Evolutionary conservation across 2,797 vertebrate species (phyloP), one percentile per base, ranked within the genome.

Genomic region (Xenops minutus): DNA sequence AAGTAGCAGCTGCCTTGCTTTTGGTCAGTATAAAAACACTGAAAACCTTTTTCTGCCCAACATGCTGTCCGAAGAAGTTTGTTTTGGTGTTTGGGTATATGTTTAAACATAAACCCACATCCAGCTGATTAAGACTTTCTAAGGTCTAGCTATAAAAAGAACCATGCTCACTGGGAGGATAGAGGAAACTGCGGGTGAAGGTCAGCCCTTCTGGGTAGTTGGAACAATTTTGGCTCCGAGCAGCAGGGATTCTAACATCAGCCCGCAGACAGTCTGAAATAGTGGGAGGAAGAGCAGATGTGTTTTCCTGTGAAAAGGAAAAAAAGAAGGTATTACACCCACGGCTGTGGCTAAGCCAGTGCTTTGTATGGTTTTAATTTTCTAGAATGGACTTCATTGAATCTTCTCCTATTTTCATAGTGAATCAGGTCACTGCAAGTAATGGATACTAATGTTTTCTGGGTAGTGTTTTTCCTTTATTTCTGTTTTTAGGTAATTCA

Each of bases 91-190:
- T 95, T 37, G 84, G 76, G 84, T 95, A 87, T 97, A 97, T 97
- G 97, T 97, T 98, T 98, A 98, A 97, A 89, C 96, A 96, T 85
- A 97, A 94, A 95, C 97, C 98, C 98, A 98, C 97, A 98, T 98
- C 97, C 98, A 97, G 96, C 94, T 97, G 98, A 97, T 98, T 97
- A 97, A 97, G 94, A 96, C 95, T 97, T 98, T 97, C 95, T 95
- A 97, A 97, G 96, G 80, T 85, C 69, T 83, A 86, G 84, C 97
- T 98, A 98, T 97, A 97, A 98, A 98, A 98, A 97, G 97, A 97
- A 96, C 67, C 88, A 78, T 92, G 98, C 99, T 98, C 97, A 99
- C 99, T 98, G 89, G 99, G 98, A 95, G 99, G 98, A 95, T 99
- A 99, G 97, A 99, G 98, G 97, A 99, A 98, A 96, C 98, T 98